Conservation (phyloP, 1,140 invertebrate genomes). For the Polyergus mexicanus region DNA sequence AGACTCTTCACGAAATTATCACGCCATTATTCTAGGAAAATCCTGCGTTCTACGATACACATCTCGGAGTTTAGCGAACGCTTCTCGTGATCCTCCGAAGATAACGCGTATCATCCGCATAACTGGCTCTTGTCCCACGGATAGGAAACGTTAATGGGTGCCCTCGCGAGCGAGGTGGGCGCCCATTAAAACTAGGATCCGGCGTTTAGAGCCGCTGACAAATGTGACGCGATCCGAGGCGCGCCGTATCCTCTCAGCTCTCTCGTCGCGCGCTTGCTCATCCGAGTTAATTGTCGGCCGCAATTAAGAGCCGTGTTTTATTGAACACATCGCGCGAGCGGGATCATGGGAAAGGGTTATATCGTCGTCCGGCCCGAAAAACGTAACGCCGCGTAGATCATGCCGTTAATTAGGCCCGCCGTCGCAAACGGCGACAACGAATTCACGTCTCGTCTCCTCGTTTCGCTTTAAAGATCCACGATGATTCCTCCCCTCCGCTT, state of each 20-base stretch:
- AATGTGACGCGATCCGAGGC: conserved; percentile 45
- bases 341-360: conserved; percentile 58
- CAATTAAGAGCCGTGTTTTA: conserved; percentile 55
- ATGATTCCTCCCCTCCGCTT: not conserved
- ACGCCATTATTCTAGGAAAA: conserved; percentile 29
- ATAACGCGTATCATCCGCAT: conserved; percentile 13
- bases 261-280: not conserved
- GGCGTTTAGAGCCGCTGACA: conserved; percentile 15
- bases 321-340: conserved; percentile 33
- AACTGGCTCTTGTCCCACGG: conserved; percentile 38
- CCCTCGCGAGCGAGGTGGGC: conserved; percentile 13
- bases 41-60: not conserved
- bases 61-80: conserved; percentile 5
- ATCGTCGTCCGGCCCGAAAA: conserved; percentile 38
- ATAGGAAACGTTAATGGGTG: conserved; percentile 54
- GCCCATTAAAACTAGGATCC: conserved; percentile 54
- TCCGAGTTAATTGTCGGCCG: conserved; percentile 53
- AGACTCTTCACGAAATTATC: not conserved
- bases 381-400: conserved; percentile 41
- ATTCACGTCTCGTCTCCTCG: not conserved
- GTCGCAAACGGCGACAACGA: not conserved
- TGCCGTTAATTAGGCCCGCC: conserved; percentile 32
- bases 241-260: not conserved
- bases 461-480: not conserved
- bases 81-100: not conserved